A percentile compares a stretch with the other conserved stretches of the same genome.
Conservation (phyloP, 2,888 invertebrate genomes). For the Darwinula stevensoni region DNA sequence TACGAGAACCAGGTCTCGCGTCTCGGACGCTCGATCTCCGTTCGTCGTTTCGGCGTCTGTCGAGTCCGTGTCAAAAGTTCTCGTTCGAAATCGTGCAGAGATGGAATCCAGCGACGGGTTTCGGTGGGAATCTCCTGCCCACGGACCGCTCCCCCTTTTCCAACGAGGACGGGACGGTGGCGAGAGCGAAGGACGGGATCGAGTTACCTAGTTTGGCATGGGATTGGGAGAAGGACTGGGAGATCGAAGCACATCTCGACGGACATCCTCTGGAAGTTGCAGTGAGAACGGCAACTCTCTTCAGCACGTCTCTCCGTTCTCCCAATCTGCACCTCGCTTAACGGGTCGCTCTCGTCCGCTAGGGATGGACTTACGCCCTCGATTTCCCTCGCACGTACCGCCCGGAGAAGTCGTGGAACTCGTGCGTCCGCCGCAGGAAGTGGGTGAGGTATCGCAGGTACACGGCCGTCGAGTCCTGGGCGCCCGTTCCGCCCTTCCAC, state of each 20-base stretch:
- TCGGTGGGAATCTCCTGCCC: slow-evolving; percentile 46
- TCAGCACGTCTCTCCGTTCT: too few species aligned
- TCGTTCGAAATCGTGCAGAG: too few species aligned
- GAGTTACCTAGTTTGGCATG: slow-evolving; percentile 72
- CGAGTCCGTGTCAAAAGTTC: too few species aligned
- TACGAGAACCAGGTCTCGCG: slow-evolving; percentile 59
- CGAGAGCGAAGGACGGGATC: slow-evolving; percentile 46
- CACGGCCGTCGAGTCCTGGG: slow-evolving; percentile 71
- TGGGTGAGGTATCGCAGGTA: slow-evolving; percentile 68
- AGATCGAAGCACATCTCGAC: slow-evolving; percentile 15
- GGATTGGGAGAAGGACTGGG: slow-evolving; percentile 67
- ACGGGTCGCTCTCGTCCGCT: too few species aligned
- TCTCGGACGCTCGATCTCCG: neutral
- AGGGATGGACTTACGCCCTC: slow-evolving; percentile 69
- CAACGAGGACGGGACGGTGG: slow-evolving; percentile 44
- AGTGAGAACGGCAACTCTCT: slow-evolving; percentile 16
- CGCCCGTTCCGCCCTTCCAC: slow-evolving; percentile 58
- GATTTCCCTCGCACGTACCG: slow-evolving; percentile 63
- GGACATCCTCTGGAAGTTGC: slow-evolving; percentile 65
- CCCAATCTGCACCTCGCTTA: too few species aligned
- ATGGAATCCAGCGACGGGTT: slow-evolving; percentile 71
- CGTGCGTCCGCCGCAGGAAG: slow-evolving; percentile 57
- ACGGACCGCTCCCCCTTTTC: slow-evolving; percentile 68
- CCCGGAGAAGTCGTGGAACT: slow-evolving; percentile 55
- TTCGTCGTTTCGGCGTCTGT: neutral